phyloP scores from a whole-genome alignment of 2,888 invertebrate genomes.

The Ormyrus nitidulus region DNA sequence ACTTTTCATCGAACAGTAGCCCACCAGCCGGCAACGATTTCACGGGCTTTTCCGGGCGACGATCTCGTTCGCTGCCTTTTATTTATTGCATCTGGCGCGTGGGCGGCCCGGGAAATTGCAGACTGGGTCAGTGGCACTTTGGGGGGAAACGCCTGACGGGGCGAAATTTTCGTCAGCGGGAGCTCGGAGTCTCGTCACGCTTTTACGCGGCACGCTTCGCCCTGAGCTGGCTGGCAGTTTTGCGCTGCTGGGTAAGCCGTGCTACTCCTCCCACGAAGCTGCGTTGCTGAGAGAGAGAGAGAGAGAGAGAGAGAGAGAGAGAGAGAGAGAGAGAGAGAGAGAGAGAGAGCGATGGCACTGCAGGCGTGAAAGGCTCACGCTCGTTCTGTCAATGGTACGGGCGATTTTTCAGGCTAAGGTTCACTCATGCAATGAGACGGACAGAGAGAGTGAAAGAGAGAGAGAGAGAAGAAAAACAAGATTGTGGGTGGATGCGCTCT shows the following conservation, averaged over 20 bases:
- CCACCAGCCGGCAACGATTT: no score
- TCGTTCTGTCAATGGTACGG: not conserved
- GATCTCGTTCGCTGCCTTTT: not conserved
- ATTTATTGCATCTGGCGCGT: conserved; percentile 30
- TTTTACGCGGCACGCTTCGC: conserved; percentile 19
- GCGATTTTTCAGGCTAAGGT: no score
- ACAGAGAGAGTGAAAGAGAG: no score
- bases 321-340: not conserved
- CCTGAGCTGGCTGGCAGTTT: not conserved
- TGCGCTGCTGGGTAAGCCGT: no score
- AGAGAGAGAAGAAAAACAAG: no score
- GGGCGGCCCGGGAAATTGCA: not conserved
- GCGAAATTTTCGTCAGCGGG: conserved; percentile 33
- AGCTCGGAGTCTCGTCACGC: conserved; percentile 41
- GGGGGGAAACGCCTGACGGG: conserved; percentile 12
- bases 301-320: not conserved
- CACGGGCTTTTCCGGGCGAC: no score
- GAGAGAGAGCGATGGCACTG: no score
- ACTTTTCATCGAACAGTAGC: no score
- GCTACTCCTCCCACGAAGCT: no score
- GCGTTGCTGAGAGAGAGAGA: not conserved
- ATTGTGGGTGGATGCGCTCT: no score
- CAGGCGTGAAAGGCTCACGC: not conserved
- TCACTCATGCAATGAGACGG: no score
- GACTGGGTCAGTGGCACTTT: conserved; percentile 37